Conservation (phyloP, 2,888 invertebrate genomes). For the Calliopum simillimum region DNA sequence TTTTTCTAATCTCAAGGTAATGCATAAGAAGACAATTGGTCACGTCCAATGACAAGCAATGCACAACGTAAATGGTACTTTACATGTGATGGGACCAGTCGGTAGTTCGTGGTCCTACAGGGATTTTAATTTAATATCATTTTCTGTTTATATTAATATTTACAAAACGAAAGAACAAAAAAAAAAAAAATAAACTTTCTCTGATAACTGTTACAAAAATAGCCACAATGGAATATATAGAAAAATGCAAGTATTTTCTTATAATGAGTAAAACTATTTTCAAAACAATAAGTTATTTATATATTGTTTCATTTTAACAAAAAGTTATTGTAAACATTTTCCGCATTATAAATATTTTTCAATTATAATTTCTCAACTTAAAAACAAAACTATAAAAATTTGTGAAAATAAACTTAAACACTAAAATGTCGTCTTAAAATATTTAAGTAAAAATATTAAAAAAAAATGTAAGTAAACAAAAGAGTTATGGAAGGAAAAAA, state of each 20-base stretch:
- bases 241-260: constrained; percentile 15
- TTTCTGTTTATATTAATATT: too few species aligned
- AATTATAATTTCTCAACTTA: not conserved
- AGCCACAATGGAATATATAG: not conserved
- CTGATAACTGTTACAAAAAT: constrained; percentile 13
- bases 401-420: too few species aligned
- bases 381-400: too few species aligned
- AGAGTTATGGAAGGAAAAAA: not conserved
- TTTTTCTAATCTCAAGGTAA: too few species aligned
- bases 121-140: too few species aligned
- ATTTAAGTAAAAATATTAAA: constrained; percentile 17
- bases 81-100: too few species aligned
- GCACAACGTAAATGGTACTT: too few species aligned
- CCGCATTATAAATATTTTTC: not conserved
- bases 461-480: constrained; percentile 26
- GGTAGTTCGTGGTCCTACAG: too few species aligned
- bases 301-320: not conserved
- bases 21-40: too few species aligned
- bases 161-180: too few species aligned
- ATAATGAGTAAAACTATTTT: constrained; percentile 14
- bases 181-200: constrained; percentile 6
- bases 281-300: constrained; percentile 2
- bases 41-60: too few species aligned
- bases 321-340: not conserved
- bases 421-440: constrained; percentile 18